A percentile compares a stretch with the other conserved stretches of the same genome.
phyloP scores from a whole-genome alignment of 2,888 invertebrate genomes.

The Nemapogon koenigi region DNA sequence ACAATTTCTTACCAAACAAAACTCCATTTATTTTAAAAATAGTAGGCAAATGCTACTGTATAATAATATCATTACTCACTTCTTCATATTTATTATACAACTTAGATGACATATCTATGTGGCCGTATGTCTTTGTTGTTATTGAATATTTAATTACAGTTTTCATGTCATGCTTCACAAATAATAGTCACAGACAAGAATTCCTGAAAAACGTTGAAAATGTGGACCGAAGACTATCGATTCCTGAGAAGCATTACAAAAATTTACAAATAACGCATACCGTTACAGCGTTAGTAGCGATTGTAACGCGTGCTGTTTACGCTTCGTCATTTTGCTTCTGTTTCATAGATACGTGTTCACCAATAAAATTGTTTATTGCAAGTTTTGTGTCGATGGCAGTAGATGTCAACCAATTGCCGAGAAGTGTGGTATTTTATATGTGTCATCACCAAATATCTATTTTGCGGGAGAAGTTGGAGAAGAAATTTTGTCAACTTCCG shows the following conservation, averaged over 20 bases:
- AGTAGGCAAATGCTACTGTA: background rate
- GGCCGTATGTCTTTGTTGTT: conserved; percentile 11
- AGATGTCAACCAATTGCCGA: conserved; percentile 12
- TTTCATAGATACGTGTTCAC: conserved; percentile 10
- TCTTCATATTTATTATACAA: conserved; percentile 1
- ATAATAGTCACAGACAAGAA: background rate
- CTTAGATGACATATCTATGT: background rate
- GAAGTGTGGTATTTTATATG: conserved; percentile 10
- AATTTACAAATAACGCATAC: conserved; percentile 5
- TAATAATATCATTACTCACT: background rate
- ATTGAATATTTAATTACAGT: conserved; percentile 12
- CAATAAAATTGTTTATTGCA: background rate
- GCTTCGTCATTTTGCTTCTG: conserved; percentile 9
- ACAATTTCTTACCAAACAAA: background rate
- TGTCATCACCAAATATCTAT: conserved; percentile 10
- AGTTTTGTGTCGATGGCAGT: conserved; percentile 12
- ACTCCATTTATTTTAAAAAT: background rate
- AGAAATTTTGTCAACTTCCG: conserved; percentile 2
- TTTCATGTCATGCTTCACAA: conserved; percentile 1
- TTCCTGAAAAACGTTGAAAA: conserved; percentile 10
- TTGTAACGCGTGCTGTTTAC: conserved; percentile 11
- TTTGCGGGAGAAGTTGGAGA: conserved; percentile 9
- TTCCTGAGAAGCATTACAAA: conserved; percentile 7
- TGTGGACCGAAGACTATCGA: conserved; percentile 10
- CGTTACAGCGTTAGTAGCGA: conserved; percentile 1